These are phyloP conservation scores for Phalacrocorax brasilianus DNA, from an alignment of 2,113 vertebrate species.

Conservation along the genomic window DNA sequence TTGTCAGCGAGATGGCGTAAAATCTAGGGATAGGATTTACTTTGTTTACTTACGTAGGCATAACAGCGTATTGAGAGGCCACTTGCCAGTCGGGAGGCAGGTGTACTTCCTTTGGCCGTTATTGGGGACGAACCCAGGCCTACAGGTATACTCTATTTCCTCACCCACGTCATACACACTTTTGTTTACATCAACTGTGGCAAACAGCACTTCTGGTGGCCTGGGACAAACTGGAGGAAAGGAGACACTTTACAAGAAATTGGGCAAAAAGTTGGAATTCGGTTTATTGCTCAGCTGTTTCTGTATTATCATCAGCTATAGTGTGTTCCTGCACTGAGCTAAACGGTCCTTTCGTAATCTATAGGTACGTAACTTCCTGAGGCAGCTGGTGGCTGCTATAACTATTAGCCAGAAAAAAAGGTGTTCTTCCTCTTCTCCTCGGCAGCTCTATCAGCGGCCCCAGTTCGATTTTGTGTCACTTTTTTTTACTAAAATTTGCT, in stretches of 20 bases:
- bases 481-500: background rate
- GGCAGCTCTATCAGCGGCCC: background rate
- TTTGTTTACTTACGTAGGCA: conserved; percentile 81
- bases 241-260: background rate
- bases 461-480: background rate
- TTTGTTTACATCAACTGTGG: conserved; percentile 63
- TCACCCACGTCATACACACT: conserved; percentile 72
- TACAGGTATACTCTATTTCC: conserved; percentile 72
- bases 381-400: background rate
- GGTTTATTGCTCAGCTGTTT: background rate
- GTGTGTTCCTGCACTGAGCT: background rate
- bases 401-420: background rate
- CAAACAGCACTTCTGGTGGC: conserved; percentile 68
- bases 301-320: accelerated
- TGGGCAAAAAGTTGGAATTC: background rate
- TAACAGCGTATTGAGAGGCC: conserved; percentile 74
- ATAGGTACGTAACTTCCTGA: background rate
- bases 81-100: conserved; percentile 74
- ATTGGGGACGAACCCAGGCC: conserved; percentile 69
- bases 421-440: background rate
- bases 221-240: conserved; percentile 77
- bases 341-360: background rate
- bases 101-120: conserved; percentile 68
- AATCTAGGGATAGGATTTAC: background rate
- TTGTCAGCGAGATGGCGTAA: background rate